Base-by-base conservation (phyloP, 2,113 vertebrate species). In the Copsychus sechellarum region DNA sequence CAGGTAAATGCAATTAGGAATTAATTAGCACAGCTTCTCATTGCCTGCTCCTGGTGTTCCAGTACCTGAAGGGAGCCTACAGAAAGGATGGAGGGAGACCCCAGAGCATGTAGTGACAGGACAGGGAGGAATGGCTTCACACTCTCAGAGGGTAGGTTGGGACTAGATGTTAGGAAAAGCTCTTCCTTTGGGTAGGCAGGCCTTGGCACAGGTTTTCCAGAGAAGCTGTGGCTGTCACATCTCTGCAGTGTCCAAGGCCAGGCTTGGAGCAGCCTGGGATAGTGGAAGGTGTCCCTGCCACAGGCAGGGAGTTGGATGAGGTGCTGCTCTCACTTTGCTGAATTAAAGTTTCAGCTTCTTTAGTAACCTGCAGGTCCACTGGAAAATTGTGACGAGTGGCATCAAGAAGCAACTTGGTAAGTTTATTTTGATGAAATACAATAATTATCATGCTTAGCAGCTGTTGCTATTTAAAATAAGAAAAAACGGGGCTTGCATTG, bases 391-490 rank as follows among this genome's bases (percentile, higher is more conserved):
- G 92, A 76, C 8, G 9, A 94, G 93, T 73, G 93, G 92, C 84
- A 84, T 73, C 90, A 94, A 96, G 95, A 93, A 96, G 93, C 86
- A 96, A 97, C 84, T 97, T 65, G 76, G 97, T 97, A 95, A 94
- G 97, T 98, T 98, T 98, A 98, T 98, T 98, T 98, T 97, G 98
- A 98, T 97, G 97, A 97, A 98, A 98, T 98, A 96, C 97, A 98
- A 98, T 98, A 98, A 98, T 98, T 98, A 98, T 95, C 97, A 94
- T 97, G 97, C 98, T 97, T 96, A 98, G 97, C 98, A 98, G 98
- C 97, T 98, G 98, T 96, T 98, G 97, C 98, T 98, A 97, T 98
- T 98, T 98, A 98, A 98, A 98, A 98, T 97, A 97, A 98, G 97
- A 97, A 97, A 97, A 97, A 97, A 97, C 93, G 97, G 97, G 96